Evolutionary conservation across 2,888 invertebrate genomes (phyloP).

Genomic region (Drosophila birchii): DNA sequence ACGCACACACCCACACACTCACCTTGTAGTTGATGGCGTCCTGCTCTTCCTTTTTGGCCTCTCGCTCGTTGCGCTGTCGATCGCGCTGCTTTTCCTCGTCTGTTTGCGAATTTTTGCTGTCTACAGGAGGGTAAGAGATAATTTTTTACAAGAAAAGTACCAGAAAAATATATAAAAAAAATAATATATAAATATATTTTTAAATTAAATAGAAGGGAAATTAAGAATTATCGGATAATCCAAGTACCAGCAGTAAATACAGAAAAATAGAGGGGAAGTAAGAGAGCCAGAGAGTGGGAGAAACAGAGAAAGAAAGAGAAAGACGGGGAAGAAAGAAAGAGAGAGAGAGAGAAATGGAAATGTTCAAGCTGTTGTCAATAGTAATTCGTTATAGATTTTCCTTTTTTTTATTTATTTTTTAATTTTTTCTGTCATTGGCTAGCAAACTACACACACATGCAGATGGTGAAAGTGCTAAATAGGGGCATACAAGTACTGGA

Average conservation of each 20-base stretch:
- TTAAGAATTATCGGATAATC: neutral
- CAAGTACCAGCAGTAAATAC: slow-evolving; percentile 15
- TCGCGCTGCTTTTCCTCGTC: slow-evolving; percentile 85
- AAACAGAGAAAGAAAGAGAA: slow-evolving; percentile 25
- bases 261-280: slow-evolving; percentile 35
- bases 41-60: slow-evolving; percentile 85
- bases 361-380: slow-evolving; percentile 60
- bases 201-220: slow-evolving; percentile 19
- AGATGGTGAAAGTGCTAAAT: slow-evolving; percentile 22
- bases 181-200: neutral
- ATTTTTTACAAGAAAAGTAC: slow-evolving; percentile 1
- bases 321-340: slow-evolving; percentile 35
- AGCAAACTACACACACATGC: slow-evolving; percentile 29
- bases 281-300: slow-evolving; percentile 25
- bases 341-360: slow-evolving; percentile 25
- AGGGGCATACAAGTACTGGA: neutral
- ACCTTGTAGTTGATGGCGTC: slow-evolving; percentile 85
- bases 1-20: slow-evolving; percentile 65
- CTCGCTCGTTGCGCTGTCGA: slow-evolving; percentile 85
- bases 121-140: slow-evolving; percentile 57
- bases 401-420: slow-evolving; percentile 2
- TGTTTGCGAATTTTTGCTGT: slow-evolving; percentile 85
- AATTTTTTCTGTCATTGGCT: slow-evolving; percentile 20
- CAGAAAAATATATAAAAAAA: neutral
- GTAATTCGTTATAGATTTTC: slow-evolving; percentile 43